Evolutionary conservation across 2,797 vertebrate species (phyloP).

Genomic region (Gymnothorax javanicus): DNA sequence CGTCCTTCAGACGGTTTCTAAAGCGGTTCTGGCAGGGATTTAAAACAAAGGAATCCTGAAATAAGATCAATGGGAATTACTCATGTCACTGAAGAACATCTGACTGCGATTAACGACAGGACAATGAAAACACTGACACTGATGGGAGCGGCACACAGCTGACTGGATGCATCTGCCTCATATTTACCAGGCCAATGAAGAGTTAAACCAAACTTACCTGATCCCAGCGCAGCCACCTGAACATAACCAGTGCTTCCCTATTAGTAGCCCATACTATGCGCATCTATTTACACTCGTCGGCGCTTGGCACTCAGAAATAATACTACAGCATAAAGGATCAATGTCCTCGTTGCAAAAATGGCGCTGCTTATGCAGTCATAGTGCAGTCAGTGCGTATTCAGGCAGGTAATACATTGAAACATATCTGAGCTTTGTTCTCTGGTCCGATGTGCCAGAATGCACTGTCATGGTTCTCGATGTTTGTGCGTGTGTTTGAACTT

Average conservation of each 20-base stretch:
- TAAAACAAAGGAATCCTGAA: background rate
- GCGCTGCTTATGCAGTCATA: background rate
- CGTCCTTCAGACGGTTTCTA: background rate
- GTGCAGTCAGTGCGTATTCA: too few species aligned
- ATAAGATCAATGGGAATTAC: background rate
- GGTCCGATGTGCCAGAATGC: too few species aligned
- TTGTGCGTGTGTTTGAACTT: too few species aligned
- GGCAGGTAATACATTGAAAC: too few species aligned
- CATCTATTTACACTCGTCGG: background rate
- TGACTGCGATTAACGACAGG: background rate
- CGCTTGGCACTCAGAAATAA: background rate
- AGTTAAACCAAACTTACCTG: background rate
- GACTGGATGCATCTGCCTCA: background rate
- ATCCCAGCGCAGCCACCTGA: background rate
- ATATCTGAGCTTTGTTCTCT: too few species aligned
- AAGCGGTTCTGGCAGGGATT: background rate
- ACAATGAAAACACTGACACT: background rate
- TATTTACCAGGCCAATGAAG: background rate
- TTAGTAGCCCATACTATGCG: too few species aligned
- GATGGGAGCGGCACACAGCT: background rate
- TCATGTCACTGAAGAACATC: background rate
- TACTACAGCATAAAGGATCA: background rate
- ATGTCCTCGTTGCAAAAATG: background rate
- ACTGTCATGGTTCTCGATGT: too few species aligned
- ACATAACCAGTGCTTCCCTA: background rate